These are phyloP conservation scores for Caenorhabditis latens DNA, from an alignment of 1,140 invertebrate species.

Conservation along the genomic window DNA sequence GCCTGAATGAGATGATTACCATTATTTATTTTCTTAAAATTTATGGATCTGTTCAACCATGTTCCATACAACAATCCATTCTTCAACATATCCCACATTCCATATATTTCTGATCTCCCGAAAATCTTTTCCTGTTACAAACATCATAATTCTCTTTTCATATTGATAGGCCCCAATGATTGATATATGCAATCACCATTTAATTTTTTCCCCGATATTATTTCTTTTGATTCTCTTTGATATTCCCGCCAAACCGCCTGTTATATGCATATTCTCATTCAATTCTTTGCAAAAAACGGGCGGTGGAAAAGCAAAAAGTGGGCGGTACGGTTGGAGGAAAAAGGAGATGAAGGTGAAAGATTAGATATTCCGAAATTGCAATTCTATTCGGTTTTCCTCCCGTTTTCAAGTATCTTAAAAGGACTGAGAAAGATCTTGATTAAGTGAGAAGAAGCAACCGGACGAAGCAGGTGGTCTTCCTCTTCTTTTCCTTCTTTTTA, in stretches of 20 bases:
- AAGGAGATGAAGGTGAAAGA: conserved; percentile 23
- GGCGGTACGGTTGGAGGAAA: not conserved
- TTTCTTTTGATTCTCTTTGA: not conserved
- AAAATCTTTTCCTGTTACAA: too few relatives aligned
- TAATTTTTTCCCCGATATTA: not conserved
- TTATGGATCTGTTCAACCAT: too few relatives aligned
- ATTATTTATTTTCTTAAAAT: too few relatives aligned
- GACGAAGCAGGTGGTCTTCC: not conserved
- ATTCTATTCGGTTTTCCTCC: conserved; percentile 1
- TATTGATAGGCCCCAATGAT: not conserved
- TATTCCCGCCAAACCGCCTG: not conserved
- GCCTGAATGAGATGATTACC: too few relatives aligned
- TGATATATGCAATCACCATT: conserved; percentile 6
- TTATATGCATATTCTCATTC: conserved; percentile 3
- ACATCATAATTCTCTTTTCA: not conserved
- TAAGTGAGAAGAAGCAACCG: not conserved
- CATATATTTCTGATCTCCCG: not conserved
- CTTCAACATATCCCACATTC: not conserved
- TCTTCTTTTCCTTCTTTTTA: not conserved
- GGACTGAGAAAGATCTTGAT: not conserved
- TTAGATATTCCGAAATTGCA: not conserved
- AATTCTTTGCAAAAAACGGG: not conserved
- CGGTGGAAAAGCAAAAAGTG: not conserved
- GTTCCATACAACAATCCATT: too few relatives aligned
- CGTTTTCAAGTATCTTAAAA: not conserved